Base-by-base conservation (phyloP, 2,888 invertebrate species). In the Eupithecia centaureata region DNA sequence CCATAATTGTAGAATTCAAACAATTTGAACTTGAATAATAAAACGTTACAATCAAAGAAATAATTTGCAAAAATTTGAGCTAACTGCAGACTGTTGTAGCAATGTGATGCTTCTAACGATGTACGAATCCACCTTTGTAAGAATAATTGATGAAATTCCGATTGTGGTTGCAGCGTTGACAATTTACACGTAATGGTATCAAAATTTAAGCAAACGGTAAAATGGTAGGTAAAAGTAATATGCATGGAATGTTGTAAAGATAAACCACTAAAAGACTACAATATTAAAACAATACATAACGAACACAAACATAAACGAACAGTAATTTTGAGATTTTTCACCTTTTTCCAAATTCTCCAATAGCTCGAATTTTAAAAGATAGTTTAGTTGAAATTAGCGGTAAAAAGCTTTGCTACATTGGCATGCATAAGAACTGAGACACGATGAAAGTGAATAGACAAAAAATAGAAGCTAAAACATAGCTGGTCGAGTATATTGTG, bases 381-480 rank as follows among this genome's bases (percentile, higher is more conserved):
- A 91, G 89, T 79, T 89, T 91, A 92, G 91, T 83, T 85, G 30
- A 81, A 76, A 80, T 85, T 91, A 85, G 85, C 77, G 81, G 82
- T 83, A 84, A 80, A 79, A 85, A 85, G 91, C 92, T 92, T 91
- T 88, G 91, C 92, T 92, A 90, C 91, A 91, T 91, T 91, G 92
- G 92, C 92, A 92, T 92, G 92, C 85, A 82, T 81, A 76, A 74
- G 77, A 79, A 81, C 72, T 73, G 72, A 69, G 78, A 80, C 80
- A 76, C 77, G 81, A 77, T 82, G 80, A 71, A 81, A 72, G 63
- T 56, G 58, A 73, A 82, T 86, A 85, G 87, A 77, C 73, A 82
- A 30, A 71, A 73, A 78, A 85, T 89, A 89, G 88, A 83, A 74
- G 86, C 85, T 83, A 81, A 73, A 80, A 74, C 75, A 84, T 88